Percentiles rank a stretch among this genome's conserved stretches.
Evolutionary conservation across 2,113 vertebrate species (phyloP).

Genomic region (Rhinolophus sinicus): DNA sequence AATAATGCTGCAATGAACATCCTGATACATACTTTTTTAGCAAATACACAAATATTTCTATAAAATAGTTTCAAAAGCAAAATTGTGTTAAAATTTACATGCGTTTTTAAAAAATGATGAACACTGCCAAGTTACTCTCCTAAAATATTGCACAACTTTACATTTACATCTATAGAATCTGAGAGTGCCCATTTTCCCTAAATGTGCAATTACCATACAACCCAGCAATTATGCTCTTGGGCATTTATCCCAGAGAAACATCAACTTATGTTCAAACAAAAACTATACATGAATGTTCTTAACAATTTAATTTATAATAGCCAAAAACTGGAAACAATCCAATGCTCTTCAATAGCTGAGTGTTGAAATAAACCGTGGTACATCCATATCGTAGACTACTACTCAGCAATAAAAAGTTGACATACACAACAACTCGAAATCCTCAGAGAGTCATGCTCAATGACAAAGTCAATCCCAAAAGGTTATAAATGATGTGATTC

Average conservation of each 20-base stretch:
- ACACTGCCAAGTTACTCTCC: background rate
- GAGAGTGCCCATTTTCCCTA: background rate
- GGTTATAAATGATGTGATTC: background rate
- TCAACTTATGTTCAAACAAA: background rate
- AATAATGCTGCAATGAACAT: background rate
- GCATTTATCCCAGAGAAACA: background rate
- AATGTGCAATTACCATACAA: background rate
- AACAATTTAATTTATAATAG: background rate
- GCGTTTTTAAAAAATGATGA: background rate
- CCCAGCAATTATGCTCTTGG: background rate
- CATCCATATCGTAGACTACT: background rate
- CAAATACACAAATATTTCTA: constrained; percentile 12
- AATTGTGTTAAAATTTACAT: background rate
- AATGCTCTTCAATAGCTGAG: background rate
- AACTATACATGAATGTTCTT: background rate
- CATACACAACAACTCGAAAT: background rate
- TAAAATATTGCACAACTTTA: background rate
- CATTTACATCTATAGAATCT: background rate
- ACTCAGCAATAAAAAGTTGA: background rate
- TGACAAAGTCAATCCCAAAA: background rate
- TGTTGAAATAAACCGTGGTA: background rate
- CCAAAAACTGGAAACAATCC: background rate
- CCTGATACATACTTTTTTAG: background rate
- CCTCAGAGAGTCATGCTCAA: background rate
- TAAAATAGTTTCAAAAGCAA: constrained; percentile 36